Evolutionary conservation across 2,888 invertebrate genomes (phyloP), one percentile per base, ranked within the genome.

Genomic region (Apoda limacodes): DNA sequence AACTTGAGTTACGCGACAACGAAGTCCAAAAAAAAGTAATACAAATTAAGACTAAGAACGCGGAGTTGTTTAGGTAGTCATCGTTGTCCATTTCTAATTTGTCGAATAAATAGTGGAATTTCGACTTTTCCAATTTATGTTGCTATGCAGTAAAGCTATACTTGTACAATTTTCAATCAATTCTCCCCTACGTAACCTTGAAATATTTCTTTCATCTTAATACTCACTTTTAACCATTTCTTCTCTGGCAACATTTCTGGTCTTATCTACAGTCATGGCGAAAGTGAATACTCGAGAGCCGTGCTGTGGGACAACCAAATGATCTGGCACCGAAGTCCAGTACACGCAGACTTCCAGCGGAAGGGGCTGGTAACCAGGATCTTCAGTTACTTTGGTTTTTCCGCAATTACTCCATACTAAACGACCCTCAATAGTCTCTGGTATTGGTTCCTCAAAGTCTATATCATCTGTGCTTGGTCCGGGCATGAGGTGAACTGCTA

Each of bases 211-310:
- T n/a, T n/a, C n/a, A n/a, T n/a, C n/a, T n/a, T n/a, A n/a, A n/a
- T n/a, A n/a, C n/a, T n/a, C n/a, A 78, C 78, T 74, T 70, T 68
- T 65, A 19, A 68, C 42, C 14, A 78, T 42, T 36, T 80, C 80
- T 10, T 59, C 39, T 32, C 58, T 65, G 1, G 84, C 85, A 1
- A 83, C 59, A 2, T 65, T 71, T 30, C 64, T 67, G 24, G 76
- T 66, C 17, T 70, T 71, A 48, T 84, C 85, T 2, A 69, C 80
- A 0, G 83, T 80, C 69, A 85, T 78, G 1, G 78, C 66, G 40
- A 83, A 80, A 0, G 83, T 82, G 44, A 82, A 75, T 1, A 75
- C 65, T 25, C 66, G 61, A n/a, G 66, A 61, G 0, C 74, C 71
- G 32, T 69, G 70, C 26, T 72, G 78, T 0, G 81, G 80, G 7